These are phyloP conservation scores for Petrocephalus microphthalmus DNA, from an alignment of 2,113 vertebrate species.

Conservation along the genomic window DNA sequence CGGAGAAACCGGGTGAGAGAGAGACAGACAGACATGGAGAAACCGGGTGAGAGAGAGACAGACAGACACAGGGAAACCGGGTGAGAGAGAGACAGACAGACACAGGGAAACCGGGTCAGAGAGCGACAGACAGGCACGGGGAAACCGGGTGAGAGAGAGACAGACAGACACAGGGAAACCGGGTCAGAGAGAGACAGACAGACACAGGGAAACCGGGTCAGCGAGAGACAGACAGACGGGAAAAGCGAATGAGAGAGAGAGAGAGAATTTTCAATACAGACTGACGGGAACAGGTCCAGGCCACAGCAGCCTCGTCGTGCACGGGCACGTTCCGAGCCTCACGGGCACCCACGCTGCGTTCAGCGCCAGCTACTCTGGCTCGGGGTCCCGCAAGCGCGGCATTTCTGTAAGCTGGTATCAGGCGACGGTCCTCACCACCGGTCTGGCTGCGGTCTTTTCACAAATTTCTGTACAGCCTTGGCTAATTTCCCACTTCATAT, in stretches of 20 bases:
- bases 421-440: not conserved
- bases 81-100: too few species aligned
- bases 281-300: not conserved
- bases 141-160: not conserved
- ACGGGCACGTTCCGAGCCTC: not conserved
- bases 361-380: not conserved
- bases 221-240: too few species aligned
- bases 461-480: not conserved
- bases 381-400: not conserved
- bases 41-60: too few species aligned
- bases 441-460: not conserved
- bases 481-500: not conserved
- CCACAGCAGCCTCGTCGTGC: not conserved
- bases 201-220: not conserved
- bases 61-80: too few species aligned
- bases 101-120: too few species aligned
- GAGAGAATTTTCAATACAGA: too few species aligned
- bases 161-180: not conserved
- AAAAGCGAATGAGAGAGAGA: too few species aligned
- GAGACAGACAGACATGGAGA: too few species aligned
- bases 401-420: not conserved
- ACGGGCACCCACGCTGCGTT: not conserved
- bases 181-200: not conserved
- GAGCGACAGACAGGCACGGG: not conserved
- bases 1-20: too few species aligned